phyloP scores from a whole-genome alignment of 2,797 vertebrate species.

The Lacerta bilineata region DNA sequence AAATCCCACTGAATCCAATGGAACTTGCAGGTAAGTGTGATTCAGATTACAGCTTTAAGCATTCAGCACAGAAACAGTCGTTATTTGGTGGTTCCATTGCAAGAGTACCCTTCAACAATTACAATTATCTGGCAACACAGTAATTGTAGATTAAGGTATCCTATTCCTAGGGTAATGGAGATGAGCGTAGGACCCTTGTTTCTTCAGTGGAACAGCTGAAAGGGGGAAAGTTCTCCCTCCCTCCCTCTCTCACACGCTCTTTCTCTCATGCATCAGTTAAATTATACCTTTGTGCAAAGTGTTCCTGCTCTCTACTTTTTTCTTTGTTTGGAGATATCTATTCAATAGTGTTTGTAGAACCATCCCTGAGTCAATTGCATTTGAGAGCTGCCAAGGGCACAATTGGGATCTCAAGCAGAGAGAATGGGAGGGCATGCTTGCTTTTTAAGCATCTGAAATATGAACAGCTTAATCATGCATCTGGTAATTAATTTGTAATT shows the following conservation, averaged over 20 bases:
- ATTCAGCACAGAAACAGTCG: background rate
- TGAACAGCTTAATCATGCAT: slow-evolving; percentile 66
- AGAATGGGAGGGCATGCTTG: background rate
- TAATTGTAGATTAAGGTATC: background rate
- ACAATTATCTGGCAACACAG: slow-evolving; percentile 3
- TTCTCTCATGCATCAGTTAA: slow-evolving; percentile 6
- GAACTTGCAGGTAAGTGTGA: background rate
- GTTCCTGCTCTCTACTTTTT: slow-evolving; percentile 19
- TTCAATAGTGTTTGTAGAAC: slow-evolving; percentile 23
- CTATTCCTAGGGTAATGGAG: background rate
- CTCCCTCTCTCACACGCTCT: background rate
- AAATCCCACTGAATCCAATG: background rate
- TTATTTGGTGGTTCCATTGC: slow-evolving; percentile 3
- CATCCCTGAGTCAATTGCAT: slow-evolving; percentile 13
- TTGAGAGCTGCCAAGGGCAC: slow-evolving; percentile 41
- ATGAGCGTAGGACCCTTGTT: background rate
- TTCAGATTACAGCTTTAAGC: background rate
- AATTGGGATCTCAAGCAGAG: slow-evolving; percentile 47
- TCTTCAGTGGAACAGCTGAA: background rate
- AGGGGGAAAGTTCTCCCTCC: background rate
- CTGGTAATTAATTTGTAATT: slow-evolving; percentile 67
- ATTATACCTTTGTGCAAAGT: slow-evolving; percentile 10
- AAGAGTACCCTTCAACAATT: background rate
- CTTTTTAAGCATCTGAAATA: slow-evolving; percentile 54
- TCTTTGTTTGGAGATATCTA: slow-evolving; percentile 32